Percentiles rank a stretch among this genome's conserved stretches.
phyloP scores from a whole-genome alignment of 2,113 vertebrate genomes.

The Oreocharis arfaki region DNA sequence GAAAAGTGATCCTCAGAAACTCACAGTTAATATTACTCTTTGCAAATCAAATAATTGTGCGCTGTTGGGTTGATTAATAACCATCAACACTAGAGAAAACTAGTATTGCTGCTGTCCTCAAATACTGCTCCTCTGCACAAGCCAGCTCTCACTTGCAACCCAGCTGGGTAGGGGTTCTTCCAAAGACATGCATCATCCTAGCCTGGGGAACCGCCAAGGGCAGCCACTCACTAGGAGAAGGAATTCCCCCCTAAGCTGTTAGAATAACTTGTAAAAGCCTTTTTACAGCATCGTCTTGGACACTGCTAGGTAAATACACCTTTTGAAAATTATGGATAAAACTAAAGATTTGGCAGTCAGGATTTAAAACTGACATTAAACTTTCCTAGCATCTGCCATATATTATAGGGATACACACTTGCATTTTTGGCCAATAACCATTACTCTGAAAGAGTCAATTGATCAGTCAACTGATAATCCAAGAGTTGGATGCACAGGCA shows the following conservation, averaged over 20 bases:
- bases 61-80: neutral
- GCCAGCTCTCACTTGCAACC: neutral
- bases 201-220: neutral
- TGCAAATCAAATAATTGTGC: neutral
- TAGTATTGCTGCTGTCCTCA: neutral
- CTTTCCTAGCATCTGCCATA: neutral
- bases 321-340: neutral
- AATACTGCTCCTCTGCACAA: neutral
- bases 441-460: neutral
- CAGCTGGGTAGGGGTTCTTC: neutral
- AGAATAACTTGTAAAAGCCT: neutral
- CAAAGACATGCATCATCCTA: neutral
- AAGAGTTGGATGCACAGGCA: neutral
- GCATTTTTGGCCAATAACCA: neutral
- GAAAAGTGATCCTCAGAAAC: neutral
- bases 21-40: neutral
- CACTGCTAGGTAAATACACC: neutral
- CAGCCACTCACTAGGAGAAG: neutral
- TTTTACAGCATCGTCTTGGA: neutral
- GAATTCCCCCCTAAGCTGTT: neutral
- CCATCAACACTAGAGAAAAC: neutral
- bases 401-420: neutral
- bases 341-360: neutral
- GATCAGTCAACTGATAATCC: neutral
- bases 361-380: neutral